phyloP scores from a whole-genome alignment of 2,797 vertebrate genomes.

The Girardinus metallicus region DNA sequence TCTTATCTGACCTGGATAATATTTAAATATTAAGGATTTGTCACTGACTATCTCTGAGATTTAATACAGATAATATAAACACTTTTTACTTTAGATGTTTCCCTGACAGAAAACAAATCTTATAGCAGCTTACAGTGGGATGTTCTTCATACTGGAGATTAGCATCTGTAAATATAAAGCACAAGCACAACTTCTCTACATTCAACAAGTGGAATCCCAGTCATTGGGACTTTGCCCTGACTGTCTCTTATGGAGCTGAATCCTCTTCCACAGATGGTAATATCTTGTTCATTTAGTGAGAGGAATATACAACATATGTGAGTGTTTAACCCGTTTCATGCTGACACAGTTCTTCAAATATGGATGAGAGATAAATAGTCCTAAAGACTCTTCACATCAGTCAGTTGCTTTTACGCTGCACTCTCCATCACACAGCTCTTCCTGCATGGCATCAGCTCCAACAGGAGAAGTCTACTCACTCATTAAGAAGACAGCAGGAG shows the following conservation, averaged over 20 bases:
- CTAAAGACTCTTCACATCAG: constrained; percentile 32
- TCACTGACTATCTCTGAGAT: not conserved
- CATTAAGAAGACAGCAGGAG: constrained; percentile 25
- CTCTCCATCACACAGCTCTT: constrained; percentile 45
- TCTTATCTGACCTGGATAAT: not conserved
- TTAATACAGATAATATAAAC: not conserved
- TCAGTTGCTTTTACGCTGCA: constrained; percentile 57
- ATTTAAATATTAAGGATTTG: not conserved
- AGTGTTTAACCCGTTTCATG: constrained; percentile 17
- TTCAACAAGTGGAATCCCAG: not conserved
- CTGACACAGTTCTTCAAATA: constrained; percentile 20
- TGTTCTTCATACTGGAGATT: not conserved
- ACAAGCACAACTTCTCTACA: constrained; percentile 19
- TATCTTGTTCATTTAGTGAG: constrained; percentile 22
- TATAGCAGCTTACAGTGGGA: not conserved
- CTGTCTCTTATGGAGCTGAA: constrained; percentile 3
- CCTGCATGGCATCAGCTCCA: constrained; percentile 38
- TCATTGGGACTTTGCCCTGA: not conserved
- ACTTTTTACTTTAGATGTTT: not conserved
- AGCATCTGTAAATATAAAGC: not conserved
- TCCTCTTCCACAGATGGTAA: not conserved
- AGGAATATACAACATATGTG: constrained; percentile 15
- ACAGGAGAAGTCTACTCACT: constrained; percentile 58
- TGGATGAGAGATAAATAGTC: constrained; percentile 9
- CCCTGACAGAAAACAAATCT: not conserved